A percentile compares a stretch with the other conserved stretches of the same genome.
These are phyloP conservation scores for Eleutherodactylus coqui DNA, from an alignment of 2,797 vertebrate genomes.

Conservation along the genomic window DNA sequence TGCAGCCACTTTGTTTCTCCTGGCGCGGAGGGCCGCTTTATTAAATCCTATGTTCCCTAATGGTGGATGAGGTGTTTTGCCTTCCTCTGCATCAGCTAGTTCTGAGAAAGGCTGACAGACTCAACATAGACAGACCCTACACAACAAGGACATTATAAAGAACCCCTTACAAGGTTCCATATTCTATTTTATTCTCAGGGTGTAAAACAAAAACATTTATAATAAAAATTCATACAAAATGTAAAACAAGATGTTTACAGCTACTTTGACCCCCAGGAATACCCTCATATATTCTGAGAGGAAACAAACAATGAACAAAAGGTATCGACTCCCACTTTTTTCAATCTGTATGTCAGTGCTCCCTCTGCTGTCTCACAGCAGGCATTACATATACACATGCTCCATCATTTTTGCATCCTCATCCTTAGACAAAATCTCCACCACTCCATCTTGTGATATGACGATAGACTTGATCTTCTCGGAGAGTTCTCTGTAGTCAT, in stretches of 20 bases:
- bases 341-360: constrained; percentile 60
- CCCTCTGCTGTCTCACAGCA: constrained; percentile 71
- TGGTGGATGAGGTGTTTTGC: too few relatives aligned
- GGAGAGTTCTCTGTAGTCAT: constrained; percentile 68
- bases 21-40: too few relatives aligned
- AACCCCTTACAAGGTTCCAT: not conserved
- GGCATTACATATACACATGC: constrained; percentile 75
- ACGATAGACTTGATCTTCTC: constrained; percentile 72
- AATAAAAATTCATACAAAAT: not conserved
- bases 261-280: not conserved
- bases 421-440: constrained; percentile 66
- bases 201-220: not conserved
- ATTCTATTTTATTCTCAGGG: not conserved
- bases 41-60: too few relatives aligned
- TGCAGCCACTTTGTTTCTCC: too few relatives aligned
- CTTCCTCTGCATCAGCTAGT: too few relatives aligned
- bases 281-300: not conserved
- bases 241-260: not conserved
- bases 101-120: too few relatives aligned
- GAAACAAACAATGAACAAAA: not conserved
- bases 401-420: constrained; percentile 73
- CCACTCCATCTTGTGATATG: constrained; percentile 70
- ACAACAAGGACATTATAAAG: not conserved
- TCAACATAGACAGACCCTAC: too few relatives aligned
- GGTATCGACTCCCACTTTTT: not conserved